These are phyloP conservation scores for Ophioderma brevispina DNA, from an alignment of 35 echinoderm and acorn worm genomes.

Conservation along the genomic window DNA sequence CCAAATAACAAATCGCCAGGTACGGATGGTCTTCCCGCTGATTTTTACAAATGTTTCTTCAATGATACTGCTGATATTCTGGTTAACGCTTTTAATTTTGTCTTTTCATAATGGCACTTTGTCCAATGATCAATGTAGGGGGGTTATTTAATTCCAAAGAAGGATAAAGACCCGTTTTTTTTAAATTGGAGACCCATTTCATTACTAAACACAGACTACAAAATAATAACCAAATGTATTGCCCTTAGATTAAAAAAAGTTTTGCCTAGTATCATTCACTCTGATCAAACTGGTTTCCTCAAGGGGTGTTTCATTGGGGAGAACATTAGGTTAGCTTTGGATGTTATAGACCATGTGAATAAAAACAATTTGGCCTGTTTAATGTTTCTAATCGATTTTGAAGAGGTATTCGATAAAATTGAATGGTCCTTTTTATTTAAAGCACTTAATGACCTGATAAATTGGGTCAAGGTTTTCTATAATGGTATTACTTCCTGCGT, in stretches of 20 bases:
- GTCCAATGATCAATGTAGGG: slow-evolving; percentile 7
- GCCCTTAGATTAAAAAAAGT: too few species aligned
- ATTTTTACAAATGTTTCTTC: slow-evolving; percentile 65
- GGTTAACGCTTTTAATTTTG: slow-evolving; percentile 36
- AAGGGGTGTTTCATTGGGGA: slow-evolving; percentile 47
- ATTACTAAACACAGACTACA: too few species aligned
- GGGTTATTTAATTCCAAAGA: slow-evolving; percentile 48
- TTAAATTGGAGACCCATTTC: slow-evolving; percentile 55
- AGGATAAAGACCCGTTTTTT: slow-evolving; percentile 13
- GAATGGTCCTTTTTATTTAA: slow-evolving; percentile 41
- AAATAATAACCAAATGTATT: too few species aligned
- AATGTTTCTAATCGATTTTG: slow-evolving; percentile 29
- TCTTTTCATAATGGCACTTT: neutral
- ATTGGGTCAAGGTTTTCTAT: neutral
- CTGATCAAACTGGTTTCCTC: slow-evolving; percentile 20
- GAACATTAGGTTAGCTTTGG: slow-evolving; percentile 40
- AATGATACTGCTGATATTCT: slow-evolving; percentile 20
- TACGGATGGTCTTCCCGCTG: slow-evolving; percentile 41
- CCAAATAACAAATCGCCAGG: slow-evolving; percentile 45
- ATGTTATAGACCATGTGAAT: too few species aligned
- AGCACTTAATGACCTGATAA: slow-evolving; percentile 2
- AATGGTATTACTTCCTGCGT: neutral
- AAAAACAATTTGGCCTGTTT: neutral
- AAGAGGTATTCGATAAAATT: slow-evolving; percentile 40
- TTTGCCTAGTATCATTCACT: too few species aligned